phyloP scores from a whole-genome alignment of 2,888 invertebrate genomes.

The Sphinx pinastri region DNA sequence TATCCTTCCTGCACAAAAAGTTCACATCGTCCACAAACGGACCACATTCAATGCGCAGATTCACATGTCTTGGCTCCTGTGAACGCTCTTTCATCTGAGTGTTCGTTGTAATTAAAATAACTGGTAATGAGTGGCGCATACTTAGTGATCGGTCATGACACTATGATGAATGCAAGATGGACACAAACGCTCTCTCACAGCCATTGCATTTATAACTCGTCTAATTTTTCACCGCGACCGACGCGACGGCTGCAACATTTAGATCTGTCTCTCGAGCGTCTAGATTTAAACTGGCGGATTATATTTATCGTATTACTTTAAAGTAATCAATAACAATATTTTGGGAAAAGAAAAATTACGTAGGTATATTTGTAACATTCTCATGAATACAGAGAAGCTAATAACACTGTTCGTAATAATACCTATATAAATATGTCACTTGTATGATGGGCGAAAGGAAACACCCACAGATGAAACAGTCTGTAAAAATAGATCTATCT shows the following conservation, averaged over 20 bases:
- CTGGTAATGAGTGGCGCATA: conserved; percentile 68
- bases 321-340: too few species aligned
- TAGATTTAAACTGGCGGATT: neutral
- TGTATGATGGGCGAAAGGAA: neutral
- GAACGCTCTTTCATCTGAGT: conserved; percentile 38
- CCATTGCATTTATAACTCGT: conserved; percentile 6
- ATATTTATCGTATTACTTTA: neutral
- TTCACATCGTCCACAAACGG: conserved; percentile 24
- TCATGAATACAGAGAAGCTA: too few species aligned
- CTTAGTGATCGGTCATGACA: conserved; percentile 55
- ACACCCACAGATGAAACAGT: neutral
- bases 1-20: conserved; percentile 20
- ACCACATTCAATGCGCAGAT: conserved; percentile 35
- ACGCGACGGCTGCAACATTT: neutral
- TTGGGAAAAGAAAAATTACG: too few species aligned
- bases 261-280: conserved; percentile 12
- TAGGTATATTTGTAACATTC: too few species aligned
- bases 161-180: conserved; percentile 47
- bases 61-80: conserved; percentile 43
- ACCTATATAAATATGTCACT: too few species aligned
- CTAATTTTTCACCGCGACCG: conserved; percentile 20
- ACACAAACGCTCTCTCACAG: conserved; percentile 16
- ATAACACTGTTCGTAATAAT: too few species aligned
- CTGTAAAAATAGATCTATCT: neutral
- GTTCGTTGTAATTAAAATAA: conserved; percentile 66